Evolutionary conservation across 2,888 invertebrate genomes (phyloP).

Genomic region (Pollenia amentaria): DNA sequence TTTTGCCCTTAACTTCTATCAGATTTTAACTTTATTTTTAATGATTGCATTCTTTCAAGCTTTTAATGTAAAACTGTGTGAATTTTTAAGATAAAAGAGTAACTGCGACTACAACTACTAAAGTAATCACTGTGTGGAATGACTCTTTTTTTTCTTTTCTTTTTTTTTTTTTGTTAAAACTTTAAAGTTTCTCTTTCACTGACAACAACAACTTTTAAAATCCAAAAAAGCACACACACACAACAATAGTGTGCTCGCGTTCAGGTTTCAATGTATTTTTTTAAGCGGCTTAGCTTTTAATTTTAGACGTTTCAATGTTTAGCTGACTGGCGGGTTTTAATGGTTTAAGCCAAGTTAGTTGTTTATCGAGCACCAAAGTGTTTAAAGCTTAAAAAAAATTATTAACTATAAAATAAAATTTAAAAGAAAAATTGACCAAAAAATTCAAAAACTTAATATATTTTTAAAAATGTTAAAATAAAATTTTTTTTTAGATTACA

Average conservation of each 20-base stretch:
- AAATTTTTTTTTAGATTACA: not conserved
- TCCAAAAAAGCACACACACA: not conserved
- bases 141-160: constrained; percentile 43
- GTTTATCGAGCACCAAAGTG: constrained; percentile 58
- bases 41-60: constrained; percentile 43
- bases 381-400: constrained; percentile 31
- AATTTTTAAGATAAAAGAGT: constrained; percentile 44
- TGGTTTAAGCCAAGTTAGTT: constrained; percentile 72
- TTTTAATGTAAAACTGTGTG: constrained; percentile 4
- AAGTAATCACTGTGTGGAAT: not conserved
- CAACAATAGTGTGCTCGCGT: constrained; percentile 53
- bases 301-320: constrained; percentile 43
- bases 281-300: constrained; percentile 37
- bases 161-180: not conserved
- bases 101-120: constrained; percentile 4
- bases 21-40: not conserved
- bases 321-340: constrained; percentile 31
- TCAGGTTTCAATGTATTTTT: constrained; percentile 52
- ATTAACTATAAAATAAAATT: not conserved
- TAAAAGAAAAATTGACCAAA: constrained; percentile 11
- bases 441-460: constrained; percentile 15
- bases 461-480: not conserved
- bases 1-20: too few relatives aligned
- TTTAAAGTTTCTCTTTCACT: constrained; percentile 71
- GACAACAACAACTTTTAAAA: constrained; percentile 21